Evolutionary conservation across 1,140 invertebrate genomes (phyloP).

Genomic region (Oscheius sp.): DNA sequence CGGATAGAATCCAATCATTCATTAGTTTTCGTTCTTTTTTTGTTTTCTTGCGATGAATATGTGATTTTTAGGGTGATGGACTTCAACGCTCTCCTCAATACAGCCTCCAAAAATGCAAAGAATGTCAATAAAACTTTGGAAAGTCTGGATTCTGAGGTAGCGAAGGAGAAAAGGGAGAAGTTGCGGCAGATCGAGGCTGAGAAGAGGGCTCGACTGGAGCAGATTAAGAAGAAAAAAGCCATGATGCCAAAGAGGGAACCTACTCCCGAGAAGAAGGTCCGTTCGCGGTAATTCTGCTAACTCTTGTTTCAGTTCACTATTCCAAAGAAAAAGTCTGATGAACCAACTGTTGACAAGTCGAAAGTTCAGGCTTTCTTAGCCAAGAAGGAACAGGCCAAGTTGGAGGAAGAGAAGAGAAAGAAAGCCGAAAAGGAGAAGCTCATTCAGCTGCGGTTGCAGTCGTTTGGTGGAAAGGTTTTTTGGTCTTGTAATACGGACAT

Average conservation of each 20-base stretch:
- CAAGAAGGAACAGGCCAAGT: not conserved
- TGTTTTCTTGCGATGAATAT: not conserved
- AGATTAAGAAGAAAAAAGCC: not conserved
- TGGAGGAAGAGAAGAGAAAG: not conserved
- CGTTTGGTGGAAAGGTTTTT: not conserved
- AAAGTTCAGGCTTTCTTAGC: not conserved
- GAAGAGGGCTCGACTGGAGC: not conserved
- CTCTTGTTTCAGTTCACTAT: not conserved
- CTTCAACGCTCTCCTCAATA: not conserved
- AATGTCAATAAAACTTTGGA: not conserved
- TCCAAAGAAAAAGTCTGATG: not conserved
- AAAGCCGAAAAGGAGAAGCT: conserved; percentile 3
- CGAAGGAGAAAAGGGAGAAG: not conserved
- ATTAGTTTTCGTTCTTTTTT: not conserved
- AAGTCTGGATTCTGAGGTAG: not conserved
- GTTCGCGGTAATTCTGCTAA: not conserved
- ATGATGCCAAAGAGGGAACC: not conserved
- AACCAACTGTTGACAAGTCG: not conserved
- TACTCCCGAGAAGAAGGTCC: not conserved
- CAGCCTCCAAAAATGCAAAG: not conserved
- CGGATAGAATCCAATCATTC: not conserved
- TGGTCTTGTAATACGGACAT: not conserved
- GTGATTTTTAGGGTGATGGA: not conserved
- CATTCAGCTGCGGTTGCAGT: conserved; percentile 1
- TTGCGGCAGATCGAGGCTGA: not conserved